These are phyloP conservation scores for Cepaea nemoralis DNA, from an alignment of 1,140 invertebrate species.

Conservation along the genomic window DNA sequence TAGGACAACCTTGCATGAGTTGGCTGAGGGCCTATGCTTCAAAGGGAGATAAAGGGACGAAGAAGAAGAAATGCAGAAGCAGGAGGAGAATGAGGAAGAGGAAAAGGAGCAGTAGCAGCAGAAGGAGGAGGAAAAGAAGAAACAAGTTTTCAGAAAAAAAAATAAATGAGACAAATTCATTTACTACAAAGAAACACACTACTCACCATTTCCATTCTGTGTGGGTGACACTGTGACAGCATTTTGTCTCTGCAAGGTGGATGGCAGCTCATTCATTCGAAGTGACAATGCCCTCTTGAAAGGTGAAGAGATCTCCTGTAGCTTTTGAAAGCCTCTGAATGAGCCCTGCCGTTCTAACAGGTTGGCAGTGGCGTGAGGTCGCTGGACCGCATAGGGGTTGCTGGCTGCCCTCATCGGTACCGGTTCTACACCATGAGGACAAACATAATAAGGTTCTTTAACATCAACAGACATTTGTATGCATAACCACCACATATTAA, in stretches of 20 bases:
- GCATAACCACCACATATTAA: too few relatives aligned
- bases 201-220: constrained; percentile 48
- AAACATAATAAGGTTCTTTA: too few relatives aligned
- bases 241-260: constrained; percentile 85
- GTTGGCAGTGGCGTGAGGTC: constrained; percentile 92
- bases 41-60: too few relatives aligned
- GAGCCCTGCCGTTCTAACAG: constrained; percentile 94
- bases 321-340: constrained; percentile 87
- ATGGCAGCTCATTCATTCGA: constrained; percentile 91
- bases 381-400: constrained; percentile 94
- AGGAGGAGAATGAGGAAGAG: too few relatives aligned
- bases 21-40: too few relatives aligned
- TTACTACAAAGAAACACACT: not conserved
- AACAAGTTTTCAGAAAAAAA: too few relatives aligned
- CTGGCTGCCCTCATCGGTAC: constrained; percentile 75
- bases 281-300: constrained; percentile 96
- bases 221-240: constrained; percentile 56
- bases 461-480: too few relatives aligned
- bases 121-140: too few relatives aligned
- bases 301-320: constrained; percentile 84
- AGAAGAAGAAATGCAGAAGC: too few relatives aligned
- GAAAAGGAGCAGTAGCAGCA: too few relatives aligned
- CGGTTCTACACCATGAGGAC: constrained; percentile 69
- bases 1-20: too few relatives aligned
- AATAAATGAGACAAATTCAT: too few relatives aligned